Percentiles rank a stretch among this genome's conserved stretches.
Evolutionary conservation across 1,140 invertebrate species (phyloP).

Genomic region (Rhizoglyphus robini): DNA sequence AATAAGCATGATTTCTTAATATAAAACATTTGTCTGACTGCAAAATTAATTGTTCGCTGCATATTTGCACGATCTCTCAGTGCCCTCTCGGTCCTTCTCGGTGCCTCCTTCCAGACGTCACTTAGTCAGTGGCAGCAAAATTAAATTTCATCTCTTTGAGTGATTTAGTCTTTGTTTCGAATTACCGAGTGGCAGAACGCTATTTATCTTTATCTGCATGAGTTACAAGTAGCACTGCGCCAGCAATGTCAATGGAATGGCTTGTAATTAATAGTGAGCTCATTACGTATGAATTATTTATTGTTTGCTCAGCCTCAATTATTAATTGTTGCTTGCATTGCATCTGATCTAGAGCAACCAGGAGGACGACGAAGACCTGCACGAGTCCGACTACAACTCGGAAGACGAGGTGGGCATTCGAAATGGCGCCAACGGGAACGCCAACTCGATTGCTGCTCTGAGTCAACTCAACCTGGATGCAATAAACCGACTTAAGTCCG

Average conservation of each 20-base stretch:
- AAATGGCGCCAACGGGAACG: background rate
- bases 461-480: background rate
- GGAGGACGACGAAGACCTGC: slow-evolving; percentile 25
- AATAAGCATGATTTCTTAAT: slow-evolving; percentile 14
- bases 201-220: slow-evolving; percentile 1
- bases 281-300: slow-evolving; percentile 1
- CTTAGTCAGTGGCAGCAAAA: background rate
- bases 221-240: background rate
- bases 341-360: slow-evolving; percentile 18
- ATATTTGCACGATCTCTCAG: slow-evolving; percentile 2
- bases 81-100: background rate
- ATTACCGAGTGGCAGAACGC: background rate
- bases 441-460: background rate
- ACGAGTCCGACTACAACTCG: background rate
- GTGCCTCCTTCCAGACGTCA: background rate
- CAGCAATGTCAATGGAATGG: background rate
- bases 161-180: slow-evolving; percentile 11
- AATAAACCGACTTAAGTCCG: slow-evolving; percentile 4
- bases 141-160: background rate
- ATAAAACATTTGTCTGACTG: background rate
- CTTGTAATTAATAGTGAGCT: background rate
- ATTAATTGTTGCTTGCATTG: no score
- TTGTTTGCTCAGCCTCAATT: background rate
- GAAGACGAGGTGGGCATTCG: slow-evolving; percentile 7
- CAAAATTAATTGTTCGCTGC: slow-evolving; percentile 12